phyloP scores from a whole-genome alignment of 2,113 vertebrate genomes.

The Eurypyga helias region DNA sequence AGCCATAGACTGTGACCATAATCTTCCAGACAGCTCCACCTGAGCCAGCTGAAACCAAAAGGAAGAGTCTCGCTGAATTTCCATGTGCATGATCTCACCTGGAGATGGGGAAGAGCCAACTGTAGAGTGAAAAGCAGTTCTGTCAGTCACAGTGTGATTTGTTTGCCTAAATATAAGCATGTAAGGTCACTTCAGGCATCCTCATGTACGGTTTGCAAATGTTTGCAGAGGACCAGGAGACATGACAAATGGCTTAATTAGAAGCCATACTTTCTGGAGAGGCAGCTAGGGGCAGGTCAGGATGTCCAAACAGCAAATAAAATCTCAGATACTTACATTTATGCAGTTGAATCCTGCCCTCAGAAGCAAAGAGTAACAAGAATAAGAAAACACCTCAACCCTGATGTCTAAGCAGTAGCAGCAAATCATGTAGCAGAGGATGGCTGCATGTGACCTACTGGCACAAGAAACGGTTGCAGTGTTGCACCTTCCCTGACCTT shows the following conservation, averaged over 20 bases:
- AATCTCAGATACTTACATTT: background rate
- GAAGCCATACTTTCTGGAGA: background rate
- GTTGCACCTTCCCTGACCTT: background rate
- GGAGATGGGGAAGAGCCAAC: background rate
- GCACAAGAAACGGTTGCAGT: background rate
- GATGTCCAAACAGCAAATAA: background rate
- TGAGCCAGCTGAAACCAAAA: background rate
- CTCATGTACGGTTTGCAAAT: background rate
- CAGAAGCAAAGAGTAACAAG: background rate
- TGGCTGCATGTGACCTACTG: background rate
- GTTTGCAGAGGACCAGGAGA: background rate
- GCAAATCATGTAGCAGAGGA: background rate
- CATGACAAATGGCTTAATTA: background rate
- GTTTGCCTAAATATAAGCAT: background rate
- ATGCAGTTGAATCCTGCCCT: background rate
- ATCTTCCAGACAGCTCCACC: background rate
- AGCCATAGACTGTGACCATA: background rate
- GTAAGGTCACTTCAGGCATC: background rate
- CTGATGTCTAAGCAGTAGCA: background rate
- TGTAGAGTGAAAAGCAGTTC: background rate
- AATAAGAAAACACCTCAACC: background rate
- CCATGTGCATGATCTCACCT: background rate
- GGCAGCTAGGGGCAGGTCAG: background rate
- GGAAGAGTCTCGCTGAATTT: fast-evolving
- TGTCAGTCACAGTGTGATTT: background rate